Evolutionary conservation across 2,797 vertebrate species (phyloP).

Genomic region (Catamblyrhynchus diadema): DNA sequence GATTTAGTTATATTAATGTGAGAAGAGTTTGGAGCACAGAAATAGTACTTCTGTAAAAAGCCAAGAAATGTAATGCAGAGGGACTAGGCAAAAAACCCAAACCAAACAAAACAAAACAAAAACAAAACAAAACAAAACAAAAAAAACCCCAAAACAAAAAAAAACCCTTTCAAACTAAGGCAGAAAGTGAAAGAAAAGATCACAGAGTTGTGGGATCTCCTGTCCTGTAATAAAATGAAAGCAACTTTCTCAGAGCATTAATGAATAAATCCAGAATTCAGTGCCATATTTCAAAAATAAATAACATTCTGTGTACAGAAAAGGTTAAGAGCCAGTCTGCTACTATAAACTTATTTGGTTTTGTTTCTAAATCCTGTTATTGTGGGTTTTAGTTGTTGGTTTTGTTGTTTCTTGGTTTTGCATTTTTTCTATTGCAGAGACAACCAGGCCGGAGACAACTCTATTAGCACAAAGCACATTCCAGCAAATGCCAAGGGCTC

Average conservation of each 20-base stretch:
- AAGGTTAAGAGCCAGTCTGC: neutral
- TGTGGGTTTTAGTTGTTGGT: neutral
- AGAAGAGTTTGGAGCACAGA: neutral
- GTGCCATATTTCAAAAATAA: neutral
- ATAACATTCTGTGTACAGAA: neutral
- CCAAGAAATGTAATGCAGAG: neutral
- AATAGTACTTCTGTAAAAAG: neutral
- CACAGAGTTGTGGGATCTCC: neutral
- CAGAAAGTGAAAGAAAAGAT: slow-evolving; percentile 6
- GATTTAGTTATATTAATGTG: neutral
- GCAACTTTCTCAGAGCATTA: neutral
- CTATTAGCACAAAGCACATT: neutral
- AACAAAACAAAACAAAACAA: neutral
- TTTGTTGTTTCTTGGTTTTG: neutral
- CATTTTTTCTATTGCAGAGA: neutral
- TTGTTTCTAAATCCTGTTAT: slow-evolving; percentile 14
- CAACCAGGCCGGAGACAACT: neutral
- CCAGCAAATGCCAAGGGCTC: neutral
- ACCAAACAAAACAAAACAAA: neutral
- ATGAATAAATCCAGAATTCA: neutral
- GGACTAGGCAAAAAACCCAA: neutral
- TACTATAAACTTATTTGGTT: neutral
- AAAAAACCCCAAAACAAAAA: neutral
- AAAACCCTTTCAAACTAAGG: neutral
- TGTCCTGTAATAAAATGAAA: neutral